Base-by-base conservation (phyloP, 2,888 invertebrate species). In the Cancer borealis region DNA sequence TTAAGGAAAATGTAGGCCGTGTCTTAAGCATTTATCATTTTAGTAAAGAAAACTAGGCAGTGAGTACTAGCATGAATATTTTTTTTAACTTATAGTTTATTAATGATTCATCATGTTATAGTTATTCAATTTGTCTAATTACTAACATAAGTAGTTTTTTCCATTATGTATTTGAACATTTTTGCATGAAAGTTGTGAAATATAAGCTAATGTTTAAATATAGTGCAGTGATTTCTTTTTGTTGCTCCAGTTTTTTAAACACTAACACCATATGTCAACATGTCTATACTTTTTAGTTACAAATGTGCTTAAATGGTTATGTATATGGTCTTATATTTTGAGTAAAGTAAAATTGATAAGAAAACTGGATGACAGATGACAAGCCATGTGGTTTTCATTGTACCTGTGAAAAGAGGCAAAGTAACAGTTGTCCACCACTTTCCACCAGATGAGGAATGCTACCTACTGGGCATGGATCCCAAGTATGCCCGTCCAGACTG, bases 401-500 rank as follows among this genome's bases (percentile, higher is more conserved):
- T 30, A 39, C 10, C 39, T 84, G 10, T 1, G 6, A 30, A 8
- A 84, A 39, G 84, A 14, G 84, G 12, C 84, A 4, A 30, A 60
- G 12, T 21, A 21, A 60, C 21, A 21, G 60, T 17, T 60, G 60
- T 60, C 39, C 39, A 39, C 39, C 39, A 21, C 84, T 17, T 21
- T 91, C 49, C 60, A 79, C 96, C 97, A 96, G 99, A 99, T 97
- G 99, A 99, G 96, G 99, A 99, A 96, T 99, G 99, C 96, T 98
- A 98, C 95, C 98, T 99, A 96, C 97, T 99, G 96, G 98, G 98
- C 88, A 99, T 99, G 99, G 99, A 99, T 96, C 99, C 99, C 0
- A 99, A 99, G 96, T 99, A 98, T 97, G 99, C 99, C 0, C 97
- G 99, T 92, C 99, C 99, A 8, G 99, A 99, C 97, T 99, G 99